phyloP scores from a whole-genome alignment of 2,113 vertebrate genomes.

The Tenebrosternarchus preto region DNA sequence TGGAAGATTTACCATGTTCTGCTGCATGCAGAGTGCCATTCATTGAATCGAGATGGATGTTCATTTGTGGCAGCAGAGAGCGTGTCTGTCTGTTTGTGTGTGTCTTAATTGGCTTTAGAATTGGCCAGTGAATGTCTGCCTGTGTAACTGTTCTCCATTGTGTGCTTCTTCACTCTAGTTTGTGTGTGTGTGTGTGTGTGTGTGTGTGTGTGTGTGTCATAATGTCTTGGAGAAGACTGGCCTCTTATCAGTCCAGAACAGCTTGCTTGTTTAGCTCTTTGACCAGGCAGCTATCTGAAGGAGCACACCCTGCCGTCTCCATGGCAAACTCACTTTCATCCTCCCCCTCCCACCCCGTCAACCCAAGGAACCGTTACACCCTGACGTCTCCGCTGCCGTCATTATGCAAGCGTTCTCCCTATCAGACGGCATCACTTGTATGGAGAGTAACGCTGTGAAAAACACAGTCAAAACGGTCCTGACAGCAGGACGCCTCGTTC shows the following conservation, averaged over 20 bases:
- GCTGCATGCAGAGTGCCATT: background rate
- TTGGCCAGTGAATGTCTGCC: background rate
- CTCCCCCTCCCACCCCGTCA: slow-evolving; percentile 23
- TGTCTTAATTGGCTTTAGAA: background rate
- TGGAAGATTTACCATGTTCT: background rate
- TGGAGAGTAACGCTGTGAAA: slow-evolving; percentile 16
- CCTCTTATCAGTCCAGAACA: slow-evolving; percentile 55
- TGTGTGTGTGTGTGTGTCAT: slow-evolving; percentile 37
- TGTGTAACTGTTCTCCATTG: background rate
- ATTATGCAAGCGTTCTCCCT: background rate
- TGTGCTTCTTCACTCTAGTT: background rate
- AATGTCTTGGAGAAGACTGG: background rate
- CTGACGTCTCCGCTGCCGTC: slow-evolving; percentile 21
- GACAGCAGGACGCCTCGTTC: background rate
- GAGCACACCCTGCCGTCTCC: slow-evolving; percentile 23
- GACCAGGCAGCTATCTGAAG: slow-evolving; percentile 44
- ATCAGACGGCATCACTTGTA: slow-evolving; percentile 14
- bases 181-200: slow-evolving; percentile 21
- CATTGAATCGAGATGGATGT: background rate
- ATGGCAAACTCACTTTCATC: slow-evolving; percentile 29
- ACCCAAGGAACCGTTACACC: background rate
- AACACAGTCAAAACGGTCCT: background rate
- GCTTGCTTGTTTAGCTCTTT: slow-evolving; percentile 29
- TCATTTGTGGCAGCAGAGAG: background rate
- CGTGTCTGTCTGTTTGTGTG: background rate